Percentiles rank a stretch among this genome's conserved stretches.
phyloP scores from a whole-genome alignment of 2,888 invertebrate genomes.

The Agelastica alni region DNA sequence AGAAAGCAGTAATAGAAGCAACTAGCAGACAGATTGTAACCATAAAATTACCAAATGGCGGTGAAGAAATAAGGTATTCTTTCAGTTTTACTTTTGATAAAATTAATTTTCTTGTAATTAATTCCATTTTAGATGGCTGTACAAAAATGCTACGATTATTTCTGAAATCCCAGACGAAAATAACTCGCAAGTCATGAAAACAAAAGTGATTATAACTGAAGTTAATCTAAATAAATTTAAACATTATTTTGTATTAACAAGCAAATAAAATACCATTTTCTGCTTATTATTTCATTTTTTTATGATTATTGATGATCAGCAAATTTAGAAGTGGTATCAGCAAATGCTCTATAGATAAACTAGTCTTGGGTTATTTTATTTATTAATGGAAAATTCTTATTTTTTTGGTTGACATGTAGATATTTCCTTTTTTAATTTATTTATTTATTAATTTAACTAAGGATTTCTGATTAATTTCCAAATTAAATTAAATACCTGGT shows the following conservation, averaged over 20 bases:
- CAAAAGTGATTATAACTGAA: slow-evolving; percentile 39
- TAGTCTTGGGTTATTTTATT: too few relatives aligned
- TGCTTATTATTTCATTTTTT: not conserved
- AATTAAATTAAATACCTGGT: too few relatives aligned
- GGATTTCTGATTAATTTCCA: too few relatives aligned
- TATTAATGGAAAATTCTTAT: too few relatives aligned
- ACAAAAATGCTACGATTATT: slow-evolving; percentile 41
- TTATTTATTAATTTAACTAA: too few relatives aligned
- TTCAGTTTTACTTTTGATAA: not conserved
- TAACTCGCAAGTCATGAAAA: slow-evolving; percentile 33
- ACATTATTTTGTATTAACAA: slow-evolving; percentile 33
- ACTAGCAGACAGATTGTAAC: slow-evolving; percentile 35
- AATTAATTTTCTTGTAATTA: not conserved
- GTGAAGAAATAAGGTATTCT: slow-evolving; percentile 40
- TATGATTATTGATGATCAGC: too few relatives aligned
- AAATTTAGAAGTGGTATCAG: too few relatives aligned
- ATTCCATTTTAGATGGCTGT: slow-evolving; percentile 38
- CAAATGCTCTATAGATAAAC: too few relatives aligned
- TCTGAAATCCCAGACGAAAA: slow-evolving; percentile 34
- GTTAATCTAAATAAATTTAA: slow-evolving; percentile 40
- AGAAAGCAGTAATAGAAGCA: slow-evolving; percentile 32
- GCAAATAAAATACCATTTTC: not conserved
- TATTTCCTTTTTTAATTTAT: too few relatives aligned
- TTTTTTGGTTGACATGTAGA: too few relatives aligned
- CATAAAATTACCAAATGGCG: slow-evolving; percentile 38